A percentile compares a stretch with the other conserved stretches of the same genome.
Evolutionary conservation across 35 echinoderm and acorn worm genomes (phyloP).

Genomic region (Amphiura filiformis): DNA sequence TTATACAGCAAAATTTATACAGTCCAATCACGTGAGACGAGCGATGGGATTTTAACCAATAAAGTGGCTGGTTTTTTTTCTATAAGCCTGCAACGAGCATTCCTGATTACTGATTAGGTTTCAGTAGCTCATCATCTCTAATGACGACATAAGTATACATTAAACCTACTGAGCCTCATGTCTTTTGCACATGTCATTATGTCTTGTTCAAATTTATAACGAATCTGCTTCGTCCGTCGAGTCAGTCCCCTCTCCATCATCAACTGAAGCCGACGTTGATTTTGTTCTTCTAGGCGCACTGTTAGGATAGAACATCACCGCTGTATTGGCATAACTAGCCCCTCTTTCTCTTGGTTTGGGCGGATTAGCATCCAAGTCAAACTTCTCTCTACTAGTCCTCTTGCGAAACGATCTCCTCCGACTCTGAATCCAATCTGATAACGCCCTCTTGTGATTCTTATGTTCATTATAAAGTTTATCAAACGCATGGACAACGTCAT

Average conservation of each 20-base stretch:
- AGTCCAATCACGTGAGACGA: too few relatives aligned
- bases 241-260: background rate
- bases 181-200: too few relatives aligned
- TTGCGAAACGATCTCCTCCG: constrained; percentile 60
- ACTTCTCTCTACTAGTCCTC: constrained; percentile 45
- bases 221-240: background rate
- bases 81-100: too few relatives aligned
- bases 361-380: constrained; percentile 62
- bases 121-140: too few relatives aligned
- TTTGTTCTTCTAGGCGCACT: background rate
- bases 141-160: too few relatives aligned
- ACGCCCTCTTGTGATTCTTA: constrained; percentile 44
- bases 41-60: too few relatives aligned
- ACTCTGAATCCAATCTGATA: constrained; percentile 17
- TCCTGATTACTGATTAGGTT: too few relatives aligned
- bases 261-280: background rate
- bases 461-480: constrained; percentile 67
- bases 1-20: too few relatives aligned
- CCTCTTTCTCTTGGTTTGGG: constrained; percentile 73
- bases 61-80: too few relatives aligned
- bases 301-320: constrained; percentile 11
- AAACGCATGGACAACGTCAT: constrained; percentile 73
- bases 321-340: constrained; percentile 59
- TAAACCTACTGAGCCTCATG: too few relatives aligned
- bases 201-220: too few relatives aligned